Evolutionary conservation across 2,888 invertebrate species (phyloP), one percentile per base, ranked within the genome.

Genomic region (Cheilosia urbana): DNA sequence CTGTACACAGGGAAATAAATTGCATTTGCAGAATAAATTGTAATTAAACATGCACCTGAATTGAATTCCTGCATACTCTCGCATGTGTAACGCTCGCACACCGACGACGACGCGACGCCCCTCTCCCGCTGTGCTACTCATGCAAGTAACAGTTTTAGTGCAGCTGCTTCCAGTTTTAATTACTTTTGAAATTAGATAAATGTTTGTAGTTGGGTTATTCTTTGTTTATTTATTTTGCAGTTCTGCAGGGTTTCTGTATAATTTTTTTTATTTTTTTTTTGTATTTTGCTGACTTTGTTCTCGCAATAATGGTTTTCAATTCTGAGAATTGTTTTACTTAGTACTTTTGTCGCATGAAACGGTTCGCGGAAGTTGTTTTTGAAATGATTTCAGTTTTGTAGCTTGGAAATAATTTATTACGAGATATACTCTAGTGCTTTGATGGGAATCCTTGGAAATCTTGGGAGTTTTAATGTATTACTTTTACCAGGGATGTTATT

Each of bases 1-100:
- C 75, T 71, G 66, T 65, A 72, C 71, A 85, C 71, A 85, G 55
- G 80, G 80, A 80, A 85, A 85, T 85, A 85, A 80, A 85, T 85
- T 85, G 80, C 84, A 80, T 85, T 85, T 85, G 71, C 80, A 75
- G 80, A 80, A 80, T 85, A 85, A 85, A 85, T 85, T 85, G 84
- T 85, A 85, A 85, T 85, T 85, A 85, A 85, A 80, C 84, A 85
- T 85, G 84, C 84, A 85, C 84, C 82, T 85, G 84, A 80, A 85
- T 85, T 85, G 84, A 85, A 85, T 85, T 80, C 80, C 84, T 80
- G 84, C 71, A 85, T 69, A 69, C 79, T 17, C 34, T 47, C 24
- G 30, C 57, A 68, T 34, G n/a, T 13, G 3, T 9, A 34, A 55
- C 17, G 11, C 17, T 2, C 55, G 15, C 40, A 60, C 21, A 7